These are phyloP conservation scores for Drosophila persimilis DNA, from an alignment of 1,140 invertebrate genomes.

Conservation along the genomic window DNA sequence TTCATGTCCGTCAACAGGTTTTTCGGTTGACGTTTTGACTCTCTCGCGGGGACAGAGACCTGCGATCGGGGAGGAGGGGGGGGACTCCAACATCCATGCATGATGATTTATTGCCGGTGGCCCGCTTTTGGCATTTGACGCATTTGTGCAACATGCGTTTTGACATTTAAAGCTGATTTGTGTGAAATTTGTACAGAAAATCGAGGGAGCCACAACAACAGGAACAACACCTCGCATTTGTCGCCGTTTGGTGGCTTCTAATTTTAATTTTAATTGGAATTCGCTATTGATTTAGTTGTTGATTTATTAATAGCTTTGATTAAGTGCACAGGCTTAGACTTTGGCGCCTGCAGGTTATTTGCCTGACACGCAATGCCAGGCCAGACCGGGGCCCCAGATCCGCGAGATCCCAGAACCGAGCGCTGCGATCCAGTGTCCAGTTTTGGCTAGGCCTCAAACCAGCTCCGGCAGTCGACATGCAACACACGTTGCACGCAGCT, in stretches of 20 bases:
- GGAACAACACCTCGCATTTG: constrained; percentile 27
- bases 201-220: constrained; percentile 21
- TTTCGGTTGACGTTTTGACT: constrained; percentile 28
- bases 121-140: constrained; percentile 75
- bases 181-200: constrained; percentile 64
- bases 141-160: constrained; percentile 81
- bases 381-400: constrained; percentile 38
- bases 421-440: constrained; percentile 39
- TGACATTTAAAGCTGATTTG: constrained; percentile 80
- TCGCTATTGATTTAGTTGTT: constrained; percentile 59
- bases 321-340: constrained; percentile 32
- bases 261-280: constrained; percentile 50
- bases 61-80: background rate
- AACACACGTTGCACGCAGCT: constrained; percentile 38
- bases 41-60: background rate
- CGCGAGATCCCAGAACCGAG: constrained; percentile 7
- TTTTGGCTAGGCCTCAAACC: constrained; percentile 59
- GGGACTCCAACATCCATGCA: constrained; percentile 28
- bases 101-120: constrained; percentile 74
- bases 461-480: constrained; percentile 42
- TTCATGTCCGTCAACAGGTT: constrained; percentile 60
- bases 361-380: constrained; percentile 64
- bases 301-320: constrained; percentile 73
- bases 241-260: constrained; percentile 19
- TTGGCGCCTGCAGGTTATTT: constrained; percentile 67